Percentiles rank a stretch among this genome's conserved stretches.
These are phyloP conservation scores for Formica selysi DNA, from an alignment of 1,140 invertebrate species.

Conservation along the genomic window DNA sequence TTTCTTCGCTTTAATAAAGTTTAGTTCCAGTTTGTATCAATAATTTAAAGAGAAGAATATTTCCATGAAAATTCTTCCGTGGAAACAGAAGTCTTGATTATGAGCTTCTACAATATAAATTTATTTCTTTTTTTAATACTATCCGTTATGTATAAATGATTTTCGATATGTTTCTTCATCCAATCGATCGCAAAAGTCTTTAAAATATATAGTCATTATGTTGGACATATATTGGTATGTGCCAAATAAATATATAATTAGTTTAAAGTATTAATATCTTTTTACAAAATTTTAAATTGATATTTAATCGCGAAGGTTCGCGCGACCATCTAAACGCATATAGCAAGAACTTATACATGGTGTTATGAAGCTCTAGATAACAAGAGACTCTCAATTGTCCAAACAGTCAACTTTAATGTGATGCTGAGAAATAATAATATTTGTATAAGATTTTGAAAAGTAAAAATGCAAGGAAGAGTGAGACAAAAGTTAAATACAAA, in stretches of 20 bases:
- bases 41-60: not conserved
- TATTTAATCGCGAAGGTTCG: not conserved
- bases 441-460: slow-evolving; percentile 52
- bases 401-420: slow-evolving; percentile 18
- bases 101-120: slow-evolving; percentile 40
- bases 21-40: not conserved
- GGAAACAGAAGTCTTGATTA: slow-evolving; percentile 39
- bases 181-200: slow-evolving; percentile 2
- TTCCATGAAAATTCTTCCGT: not conserved
- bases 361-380: slow-evolving; percentile 31
- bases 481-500: slow-evolving; percentile 33
- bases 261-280: slow-evolving; percentile 2
- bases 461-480: not conserved
- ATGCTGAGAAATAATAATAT: slow-evolving; percentile 36
- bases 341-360: not conserved
- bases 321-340: not conserved
- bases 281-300: slow-evolving; percentile 27
- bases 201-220: slow-evolving; percentile 13
- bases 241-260: slow-evolving; percentile 45
- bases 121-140: not conserved
- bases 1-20: not conserved
- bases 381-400: slow-evolving; percentile 14
- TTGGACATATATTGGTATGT: slow-evolving; percentile 35
- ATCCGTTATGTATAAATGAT: not conserved
- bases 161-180: slow-evolving; percentile 20